Evolutionary conservation across 2,888 invertebrate genomes (phyloP), one percentile per base, ranked within the genome.

Genomic region (Philaethria dido): DNA sequence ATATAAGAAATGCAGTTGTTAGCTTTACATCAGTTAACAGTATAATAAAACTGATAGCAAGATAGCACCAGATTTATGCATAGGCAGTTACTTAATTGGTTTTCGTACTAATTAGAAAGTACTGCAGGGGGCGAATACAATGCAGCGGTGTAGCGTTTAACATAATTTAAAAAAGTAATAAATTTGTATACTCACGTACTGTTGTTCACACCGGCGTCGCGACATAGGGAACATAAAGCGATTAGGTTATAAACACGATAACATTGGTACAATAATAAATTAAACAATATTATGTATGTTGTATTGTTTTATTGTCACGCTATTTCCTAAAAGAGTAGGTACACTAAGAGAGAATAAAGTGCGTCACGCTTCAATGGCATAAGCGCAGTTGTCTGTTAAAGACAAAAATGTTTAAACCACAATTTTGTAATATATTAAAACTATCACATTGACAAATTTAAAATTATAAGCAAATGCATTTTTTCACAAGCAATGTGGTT

Each of bases 131-230:
- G 29, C 18, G 45, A 60, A 18, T 14, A 57, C 39, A 57, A 57
- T 16, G 57, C 22, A 20, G 42, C 42, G n/a, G 13, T 57, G 57
- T 57, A 57, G n/a, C 57, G 57, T 57, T 57, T 57, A 57, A 42
- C 68, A 74, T 70, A 70, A 72, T 72, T 72, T 73, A 77, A 76
- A 52, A 75, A 75, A 73, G 75, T 75, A 73, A 72, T 69, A 70
- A 72, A 68, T 39, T 25, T 16, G 45, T 73, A 81, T 87, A 89
- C 88, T 89, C 77, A 89, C 89, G 82, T 89, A 89, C 89, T 89
- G 82, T 73, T 73, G 76, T 78, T 74, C 69, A 77, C 79, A 79
- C 72, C 79, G 78, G 66, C 71, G 61, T 66, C 74, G 71, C 73
- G 75, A 76, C 82, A 87, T 87, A 82, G 74, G 78, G 77, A 73